Base-by-base conservation (phyloP, 2,797 vertebrate genomes). In the Phalloptychus januarius region DNA sequence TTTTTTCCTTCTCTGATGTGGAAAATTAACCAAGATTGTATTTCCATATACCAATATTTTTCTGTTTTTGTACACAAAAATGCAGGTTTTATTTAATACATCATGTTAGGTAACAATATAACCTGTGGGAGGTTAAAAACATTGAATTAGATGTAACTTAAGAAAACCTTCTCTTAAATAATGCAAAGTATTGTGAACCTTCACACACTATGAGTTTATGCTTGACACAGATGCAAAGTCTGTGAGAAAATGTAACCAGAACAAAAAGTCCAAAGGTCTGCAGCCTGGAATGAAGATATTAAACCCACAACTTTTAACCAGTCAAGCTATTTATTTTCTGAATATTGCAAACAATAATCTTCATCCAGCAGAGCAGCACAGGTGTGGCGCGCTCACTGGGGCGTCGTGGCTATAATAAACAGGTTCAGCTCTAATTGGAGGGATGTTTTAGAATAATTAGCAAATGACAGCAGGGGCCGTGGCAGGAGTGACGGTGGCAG, bases 371-470 rank as follows among this genome's bases (percentile, higher is more conserved):
- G 50, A 79, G 28, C 80, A n/a, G 18, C n/a, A 7, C 84, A 88
- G 86, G 84, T 87, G 86, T 54, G 23, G 73, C 11, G 2, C 44
- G 15, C 67, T 75, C 74, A 71, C 31, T 13, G 48, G 46, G 71
- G 61, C 16, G 74, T 56, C 1, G 0, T 25, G 42, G 79, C 61
- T 77, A 18, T 58, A 78, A 86, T 80, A 79, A 87, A 89, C 58
- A 84, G 82, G 85, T 83, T 87, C 78, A 75, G 79, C 79, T 72
- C 72, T 81, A 85, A 92, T 87, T 83, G 73, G 75, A 86, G 46
- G 73, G 74, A 79, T 84, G 79, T 86, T 89, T 71, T 83, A 72
- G 76, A 88, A 88, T 88, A 90, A 93, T 92, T 87, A 87, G 84
- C 75, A 85, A 81, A 87, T 76, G 81, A 85, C 90, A 92, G 88